A percentile compares a stretch with the other conserved stretches of the same genome.
phyloP scores from a whole-genome alignment of 2,113 vertebrate species.

The Cygnus buccinator region DNA sequence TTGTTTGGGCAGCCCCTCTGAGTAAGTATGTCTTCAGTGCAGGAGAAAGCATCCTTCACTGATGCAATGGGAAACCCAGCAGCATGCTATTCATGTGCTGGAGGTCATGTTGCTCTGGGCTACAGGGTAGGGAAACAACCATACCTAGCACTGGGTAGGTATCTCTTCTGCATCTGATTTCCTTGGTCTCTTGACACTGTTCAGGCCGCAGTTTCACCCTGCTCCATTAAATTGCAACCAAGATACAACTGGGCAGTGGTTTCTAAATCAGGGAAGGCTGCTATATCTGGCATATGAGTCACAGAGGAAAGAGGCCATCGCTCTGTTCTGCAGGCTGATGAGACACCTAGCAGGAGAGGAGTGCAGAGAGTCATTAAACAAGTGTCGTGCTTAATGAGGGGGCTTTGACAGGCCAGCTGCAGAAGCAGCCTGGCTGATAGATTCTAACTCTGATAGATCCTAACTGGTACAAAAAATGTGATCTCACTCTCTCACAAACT shows the following conservation, averaged over 20 bases:
- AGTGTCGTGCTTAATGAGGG: neutral
- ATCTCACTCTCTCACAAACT: neutral
- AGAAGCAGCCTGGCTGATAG: neutral
- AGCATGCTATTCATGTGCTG: neutral
- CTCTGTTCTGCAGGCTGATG: neutral
- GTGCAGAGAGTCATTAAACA: neutral
- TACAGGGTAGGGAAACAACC: neutral
- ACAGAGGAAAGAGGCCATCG: fast-evolving
- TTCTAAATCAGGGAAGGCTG: neutral
- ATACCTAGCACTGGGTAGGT: no score
- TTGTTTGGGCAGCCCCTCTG: neutral
- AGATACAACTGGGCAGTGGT: neutral
- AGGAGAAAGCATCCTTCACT: fast-evolving
- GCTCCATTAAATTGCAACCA: neutral
- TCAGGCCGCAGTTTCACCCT: neutral
- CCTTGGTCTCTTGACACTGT: neutral
- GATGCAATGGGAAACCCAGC: neutral
- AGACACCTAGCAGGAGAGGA: neutral
- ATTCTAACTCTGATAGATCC: neutral
- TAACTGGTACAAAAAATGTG: neutral
- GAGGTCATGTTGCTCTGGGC: neutral
- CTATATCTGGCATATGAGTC: neutral
- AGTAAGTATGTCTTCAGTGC: neutral
- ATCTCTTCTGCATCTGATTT: neutral
- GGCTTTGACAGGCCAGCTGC: neutral